phyloP scores from a whole-genome alignment of 92 coral and sea anemone genomes.

The Paramuricea clavata region DNA sequence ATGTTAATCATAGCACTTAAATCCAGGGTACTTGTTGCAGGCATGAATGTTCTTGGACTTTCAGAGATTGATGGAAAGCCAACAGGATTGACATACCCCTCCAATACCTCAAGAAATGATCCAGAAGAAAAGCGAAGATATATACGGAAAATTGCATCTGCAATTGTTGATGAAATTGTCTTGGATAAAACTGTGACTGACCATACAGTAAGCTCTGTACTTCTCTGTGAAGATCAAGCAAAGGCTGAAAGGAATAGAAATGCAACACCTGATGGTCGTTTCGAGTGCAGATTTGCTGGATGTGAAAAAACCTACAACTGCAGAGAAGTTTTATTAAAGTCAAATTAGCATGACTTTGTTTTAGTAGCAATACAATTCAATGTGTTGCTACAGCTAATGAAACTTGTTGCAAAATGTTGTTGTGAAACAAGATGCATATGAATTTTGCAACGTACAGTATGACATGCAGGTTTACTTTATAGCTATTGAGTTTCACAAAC shows the following conservation, averaged over 20 bases:
- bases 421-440: too few species aligned
- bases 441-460: too few species aligned
- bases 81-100: constrained; percentile 23
- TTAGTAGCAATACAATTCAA: too few species aligned
- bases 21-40: constrained; percentile 45
- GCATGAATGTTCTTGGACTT: constrained; percentile 40
- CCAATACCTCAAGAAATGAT: constrained; percentile 23
- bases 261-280: not conserved
- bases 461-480: too few species aligned
- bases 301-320: not conserved
- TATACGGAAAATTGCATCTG: constrained; percentile 25
- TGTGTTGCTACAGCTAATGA: too few species aligned
- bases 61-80: constrained; percentile 24
- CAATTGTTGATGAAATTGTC: constrained; percentile 22
- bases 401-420: too few species aligned
- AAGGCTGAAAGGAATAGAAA: not conserved
- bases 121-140: not conserved
- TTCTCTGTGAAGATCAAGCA: constrained; percentile 19
- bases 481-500: too few species aligned
- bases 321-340: too few species aligned
- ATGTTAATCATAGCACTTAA: constrained; percentile 49
- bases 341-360: too few species aligned
- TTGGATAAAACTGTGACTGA: constrained; percentile 10
- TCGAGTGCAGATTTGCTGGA: not conserved
- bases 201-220: constrained; percentile 5